Conservation (phyloP, 1,140 invertebrate genomes). For the Ceratoteleas bidentatus region DNA sequence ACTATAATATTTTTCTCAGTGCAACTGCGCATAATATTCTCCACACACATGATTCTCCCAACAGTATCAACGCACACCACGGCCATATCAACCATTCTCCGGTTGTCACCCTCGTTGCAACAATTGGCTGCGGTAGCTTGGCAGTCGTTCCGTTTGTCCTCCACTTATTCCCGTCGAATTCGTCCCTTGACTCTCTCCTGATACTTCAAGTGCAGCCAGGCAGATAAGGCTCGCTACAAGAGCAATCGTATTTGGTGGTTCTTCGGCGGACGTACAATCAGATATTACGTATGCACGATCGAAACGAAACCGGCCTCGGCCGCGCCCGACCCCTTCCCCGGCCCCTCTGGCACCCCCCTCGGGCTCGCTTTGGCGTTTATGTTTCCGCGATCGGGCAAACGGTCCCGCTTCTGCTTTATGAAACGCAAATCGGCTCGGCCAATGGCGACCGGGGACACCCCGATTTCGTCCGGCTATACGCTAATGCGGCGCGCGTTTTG, state of each 20-base stretch:
- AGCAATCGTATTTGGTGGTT: conserved; percentile 67
- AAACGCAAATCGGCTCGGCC: no score
- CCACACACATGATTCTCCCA: no score
- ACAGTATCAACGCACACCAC: no score
- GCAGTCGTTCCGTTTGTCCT: no score
- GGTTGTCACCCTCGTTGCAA: conserved; percentile 44
- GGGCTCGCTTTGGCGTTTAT: conserved; percentile 28
- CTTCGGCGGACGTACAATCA: conserved; percentile 61
- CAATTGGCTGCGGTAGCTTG: conserved; percentile 22
- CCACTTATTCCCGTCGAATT: conserved; percentile 50
- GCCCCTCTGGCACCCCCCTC: conserved; percentile 2
- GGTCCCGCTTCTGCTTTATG: conserved; percentile 22
- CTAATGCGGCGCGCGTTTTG: conserved; percentile 29
- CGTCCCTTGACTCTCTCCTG: conserved; percentile 38
- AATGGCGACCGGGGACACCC: no score
- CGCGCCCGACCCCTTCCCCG: not conserved
- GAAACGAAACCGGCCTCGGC: conserved; percentile 47
- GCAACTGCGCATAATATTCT: no score
- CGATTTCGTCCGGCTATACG: conserved; percentile 18
- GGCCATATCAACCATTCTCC: conserved; percentile 44
- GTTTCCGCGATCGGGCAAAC: conserved; percentile 31
- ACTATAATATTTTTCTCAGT: no score
- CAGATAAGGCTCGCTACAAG: conserved; percentile 48
- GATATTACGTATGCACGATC: conserved; percentile 60
- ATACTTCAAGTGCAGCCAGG: conserved; percentile 33